These are phyloP conservation scores for Smittia sp. DNA, from an alignment of 2,888 invertebrate species.

Conservation along the genomic window DNA sequence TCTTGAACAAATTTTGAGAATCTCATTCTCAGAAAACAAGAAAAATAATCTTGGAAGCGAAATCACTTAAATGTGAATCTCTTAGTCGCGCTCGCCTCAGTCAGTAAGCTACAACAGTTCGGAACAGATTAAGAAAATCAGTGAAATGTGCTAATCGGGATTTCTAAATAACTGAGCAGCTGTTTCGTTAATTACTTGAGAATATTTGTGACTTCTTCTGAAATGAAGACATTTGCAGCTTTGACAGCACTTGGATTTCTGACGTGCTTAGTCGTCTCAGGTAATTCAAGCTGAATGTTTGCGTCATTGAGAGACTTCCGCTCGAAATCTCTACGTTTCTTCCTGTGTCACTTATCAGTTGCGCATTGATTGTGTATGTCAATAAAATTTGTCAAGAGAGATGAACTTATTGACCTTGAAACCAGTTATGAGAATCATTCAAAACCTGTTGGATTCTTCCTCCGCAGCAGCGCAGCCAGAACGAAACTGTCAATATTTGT, in stretches of 20 bases:
- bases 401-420: constrained; percentile 36
- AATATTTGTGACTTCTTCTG: background rate
- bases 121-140: background rate
- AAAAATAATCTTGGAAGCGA: background rate
- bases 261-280: background rate
- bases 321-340: too few species aligned
- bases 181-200: background rate
- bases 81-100: background rate
- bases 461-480: too few species aligned
- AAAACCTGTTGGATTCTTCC: background rate
- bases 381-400: background rate
- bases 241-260: background rate
- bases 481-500: too few species aligned
- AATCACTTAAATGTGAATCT: background rate
- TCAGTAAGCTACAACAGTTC: background rate
- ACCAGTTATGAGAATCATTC: constrained; percentile 31
- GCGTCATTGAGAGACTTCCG: too few species aligned
- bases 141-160: background rate
- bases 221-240: background rate
- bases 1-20: background rate
- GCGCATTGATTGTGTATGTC: too few species aligned
- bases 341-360: too few species aligned
- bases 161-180: background rate
- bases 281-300: background rate
- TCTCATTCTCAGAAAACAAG: background rate